Evolutionary conservation across 1,140 invertebrate genomes (phyloP).

Genomic region (Achatina immaculata): DNA sequence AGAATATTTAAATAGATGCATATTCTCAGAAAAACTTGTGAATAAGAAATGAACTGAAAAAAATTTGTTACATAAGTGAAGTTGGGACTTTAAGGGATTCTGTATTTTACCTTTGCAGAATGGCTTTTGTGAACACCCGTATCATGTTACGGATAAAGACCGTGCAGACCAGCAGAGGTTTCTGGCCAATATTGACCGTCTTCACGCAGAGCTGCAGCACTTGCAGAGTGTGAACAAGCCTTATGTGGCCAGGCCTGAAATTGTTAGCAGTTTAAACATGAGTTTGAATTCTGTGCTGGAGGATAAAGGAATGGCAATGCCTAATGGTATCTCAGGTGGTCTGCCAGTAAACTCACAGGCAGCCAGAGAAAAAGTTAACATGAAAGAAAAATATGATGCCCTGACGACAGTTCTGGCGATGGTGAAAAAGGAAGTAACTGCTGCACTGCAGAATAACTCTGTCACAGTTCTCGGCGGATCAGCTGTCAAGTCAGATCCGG

Average conservation of each 20-base stretch:
- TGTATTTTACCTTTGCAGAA: conserved; percentile 14
- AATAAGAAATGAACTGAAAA: no score
- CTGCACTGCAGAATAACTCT: conserved; percentile 17
- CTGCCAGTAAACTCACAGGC: background rate
- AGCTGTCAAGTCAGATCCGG: background rate
- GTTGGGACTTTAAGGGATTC: no score
- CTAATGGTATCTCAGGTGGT: background rate
- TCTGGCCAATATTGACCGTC: conserved; percentile 23
- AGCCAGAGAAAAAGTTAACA: conserved; percentile 40
- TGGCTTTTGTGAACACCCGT: conserved; percentile 3
- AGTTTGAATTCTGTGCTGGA: background rate
- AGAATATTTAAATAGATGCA: no score
- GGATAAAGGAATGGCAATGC: background rate
- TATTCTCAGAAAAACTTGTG: no score
- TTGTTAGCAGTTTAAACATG: background rate
- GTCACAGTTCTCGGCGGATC: background rate
- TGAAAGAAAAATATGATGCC: conserved; percentile 42
- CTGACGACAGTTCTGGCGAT: conserved; percentile 32
- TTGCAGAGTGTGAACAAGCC: conserved; percentile 29
- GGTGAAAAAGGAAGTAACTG: conserved; percentile 42
- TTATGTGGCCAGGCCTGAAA: background rate
- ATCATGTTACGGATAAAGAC: background rate
- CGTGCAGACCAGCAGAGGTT: conserved; percentile 15
- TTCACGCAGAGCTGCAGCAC: conserved; percentile 14
- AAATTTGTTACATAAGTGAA: no score